Percentiles rank a stretch among this genome's conserved stretches.
These are phyloP conservation scores for Jacana jacana DNA, from an alignment of 2,113 vertebrate genomes.

Conservation along the genomic window DNA sequence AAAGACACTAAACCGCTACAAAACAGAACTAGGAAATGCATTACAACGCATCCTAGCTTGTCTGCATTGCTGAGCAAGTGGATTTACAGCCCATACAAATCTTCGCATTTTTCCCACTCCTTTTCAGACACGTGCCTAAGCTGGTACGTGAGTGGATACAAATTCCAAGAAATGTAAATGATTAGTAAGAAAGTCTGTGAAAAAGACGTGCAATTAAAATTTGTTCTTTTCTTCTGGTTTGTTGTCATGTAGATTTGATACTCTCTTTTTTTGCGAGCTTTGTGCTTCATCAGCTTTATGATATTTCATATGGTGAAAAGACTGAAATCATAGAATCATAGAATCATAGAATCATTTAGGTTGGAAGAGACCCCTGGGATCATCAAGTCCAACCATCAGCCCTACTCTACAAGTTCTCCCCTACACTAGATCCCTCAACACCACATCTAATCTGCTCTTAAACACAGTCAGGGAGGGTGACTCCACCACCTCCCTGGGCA, in stretches of 20 bases:
- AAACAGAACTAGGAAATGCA: neutral
- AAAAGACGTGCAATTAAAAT: conserved; percentile 16
- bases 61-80: neutral
- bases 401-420: too few species aligned
- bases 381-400: too few species aligned
- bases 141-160: neutral
- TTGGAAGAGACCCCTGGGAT: too few species aligned
- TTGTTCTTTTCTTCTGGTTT: neutral
- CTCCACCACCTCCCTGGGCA: too few species aligned
- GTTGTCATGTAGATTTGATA: neutral
- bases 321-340: neutral
- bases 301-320: neutral
- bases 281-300: conserved; percentile 2
- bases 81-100: neutral
- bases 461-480: too few species aligned
- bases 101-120: neutral
- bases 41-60: neutral
- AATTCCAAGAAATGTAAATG: neutral
- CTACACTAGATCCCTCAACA: too few species aligned
- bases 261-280: neutral
- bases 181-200: neutral
- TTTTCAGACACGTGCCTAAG: neutral
- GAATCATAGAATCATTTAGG: too few species aligned
- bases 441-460: too few species aligned
- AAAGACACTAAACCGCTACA: neutral